Conservation (phyloP, 2,888 invertebrate species). For the Rugalucina vietnamica region DNA sequence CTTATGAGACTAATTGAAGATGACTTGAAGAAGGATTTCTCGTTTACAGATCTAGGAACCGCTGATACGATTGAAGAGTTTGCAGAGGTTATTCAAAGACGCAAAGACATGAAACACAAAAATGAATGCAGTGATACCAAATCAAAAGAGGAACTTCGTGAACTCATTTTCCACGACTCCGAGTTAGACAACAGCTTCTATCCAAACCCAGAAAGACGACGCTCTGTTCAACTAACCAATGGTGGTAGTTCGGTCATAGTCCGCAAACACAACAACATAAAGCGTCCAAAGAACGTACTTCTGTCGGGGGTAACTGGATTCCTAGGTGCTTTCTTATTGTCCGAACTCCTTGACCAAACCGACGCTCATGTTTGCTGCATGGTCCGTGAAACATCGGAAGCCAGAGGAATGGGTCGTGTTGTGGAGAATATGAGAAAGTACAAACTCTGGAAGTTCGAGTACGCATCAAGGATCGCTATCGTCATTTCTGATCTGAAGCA, state of each 20-base stretch:
- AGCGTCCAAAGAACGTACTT: slow-evolving; percentile 65
- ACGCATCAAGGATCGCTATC: slow-evolving; percentile 63
- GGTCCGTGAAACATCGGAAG: slow-evolving; percentile 70
- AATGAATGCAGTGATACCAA: slow-evolving; percentile 25
- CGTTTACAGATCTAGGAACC: slow-evolving; percentile 68
- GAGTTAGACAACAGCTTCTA: slow-evolving; percentile 45
- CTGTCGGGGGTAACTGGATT: slow-evolving; percentile 73
- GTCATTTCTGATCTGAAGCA: slow-evolving; percentile 70
- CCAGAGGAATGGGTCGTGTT: slow-evolving; percentile 66
- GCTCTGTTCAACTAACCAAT: slow-evolving; percentile 57
- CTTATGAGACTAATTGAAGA: slow-evolving; percentile 67
- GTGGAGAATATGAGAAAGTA: slow-evolving; percentile 70
- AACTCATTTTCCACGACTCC: slow-evolving; percentile 64
- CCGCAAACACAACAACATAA: slow-evolving; percentile 39
- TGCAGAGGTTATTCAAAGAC: slow-evolving; percentile 63
- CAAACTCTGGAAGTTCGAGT: slow-evolving; percentile 68
- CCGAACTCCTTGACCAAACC: slow-evolving; percentile 68
- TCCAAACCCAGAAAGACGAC: slow-evolving; percentile 49
- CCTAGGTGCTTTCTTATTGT: slow-evolving; percentile 68
- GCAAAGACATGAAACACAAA: slow-evolving; percentile 54
- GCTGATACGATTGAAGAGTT: slow-evolving; percentile 71
- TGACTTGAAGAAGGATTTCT: slow-evolving; percentile 55
- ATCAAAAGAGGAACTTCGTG: slow-evolving; percentile 53
- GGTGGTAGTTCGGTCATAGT: slow-evolving; percentile 24
- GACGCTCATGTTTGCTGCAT: slow-evolving; percentile 70